Evolutionary conservation across 2,113 vertebrate genomes (phyloP).

Genomic region (Peucedramus taeniatus): DNA sequence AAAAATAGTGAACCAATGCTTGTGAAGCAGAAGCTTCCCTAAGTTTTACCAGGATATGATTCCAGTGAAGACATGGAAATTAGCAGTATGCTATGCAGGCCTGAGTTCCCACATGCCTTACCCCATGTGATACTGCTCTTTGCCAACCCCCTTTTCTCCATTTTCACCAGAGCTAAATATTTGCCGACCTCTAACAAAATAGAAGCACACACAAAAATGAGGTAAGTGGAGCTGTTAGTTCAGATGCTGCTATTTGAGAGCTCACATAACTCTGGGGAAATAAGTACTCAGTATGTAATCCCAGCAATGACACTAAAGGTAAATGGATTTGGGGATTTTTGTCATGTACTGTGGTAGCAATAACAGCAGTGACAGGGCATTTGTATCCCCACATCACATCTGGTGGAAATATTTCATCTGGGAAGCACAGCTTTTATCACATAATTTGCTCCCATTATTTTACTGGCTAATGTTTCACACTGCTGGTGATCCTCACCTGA

Average conservation of each 20-base stretch:
- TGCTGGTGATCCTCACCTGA: background rate
- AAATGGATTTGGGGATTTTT: slow-evolving; percentile 67
- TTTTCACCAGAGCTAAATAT: slow-evolving; percentile 33
- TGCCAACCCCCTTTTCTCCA: background rate
- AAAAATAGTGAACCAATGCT: rapidly evolving
- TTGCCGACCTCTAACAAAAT: slow-evolving; percentile 46
- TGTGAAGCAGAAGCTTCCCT: background rate
- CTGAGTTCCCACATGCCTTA: background rate
- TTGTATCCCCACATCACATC: slow-evolving; percentile 46
- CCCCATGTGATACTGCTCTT: background rate
- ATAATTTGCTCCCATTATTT: slow-evolving; percentile 47
- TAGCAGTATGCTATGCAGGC: background rate
- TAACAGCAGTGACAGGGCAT: slow-evolving; percentile 40
- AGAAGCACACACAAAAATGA: slow-evolving; percentile 28
- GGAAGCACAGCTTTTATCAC: slow-evolving; percentile 37
- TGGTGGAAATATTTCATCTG: slow-evolving; percentile 49
- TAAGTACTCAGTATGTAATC: slow-evolving; percentile 63
- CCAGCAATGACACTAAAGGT: slow-evolving; percentile 55
- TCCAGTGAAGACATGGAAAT: background rate
- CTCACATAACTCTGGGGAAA: slow-evolving; percentile 64
- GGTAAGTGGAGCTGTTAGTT: slow-evolving; percentile 41
- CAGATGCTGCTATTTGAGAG: slow-evolving; percentile 49
- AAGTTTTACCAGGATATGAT: background rate
- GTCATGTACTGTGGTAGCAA: slow-evolving; percentile 62
- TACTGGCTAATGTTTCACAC: slow-evolving; percentile 9